Conservation (phyloP, 2,113 vertebrate genomes). For the Cyanoderma ruficeps region DNA sequence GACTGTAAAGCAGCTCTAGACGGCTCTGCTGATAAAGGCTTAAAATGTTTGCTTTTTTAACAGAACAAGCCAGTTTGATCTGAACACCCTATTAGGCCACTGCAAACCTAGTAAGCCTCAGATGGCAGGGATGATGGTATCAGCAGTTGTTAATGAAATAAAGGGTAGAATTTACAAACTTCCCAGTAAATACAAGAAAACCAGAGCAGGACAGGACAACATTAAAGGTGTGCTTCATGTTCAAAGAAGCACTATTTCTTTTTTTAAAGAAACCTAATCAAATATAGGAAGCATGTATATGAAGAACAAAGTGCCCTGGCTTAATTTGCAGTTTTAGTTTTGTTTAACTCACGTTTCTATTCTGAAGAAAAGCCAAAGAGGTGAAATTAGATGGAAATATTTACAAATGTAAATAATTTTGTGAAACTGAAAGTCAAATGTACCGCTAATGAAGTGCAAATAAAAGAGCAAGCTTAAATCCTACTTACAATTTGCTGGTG, state of each 20-base stretch:
- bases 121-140: neutral
- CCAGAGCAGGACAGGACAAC: neutral
- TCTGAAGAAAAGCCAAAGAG: neutral
- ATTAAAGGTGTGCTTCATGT: neutral
- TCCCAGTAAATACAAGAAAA: neutral
- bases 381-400: neutral
- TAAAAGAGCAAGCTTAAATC: neutral
- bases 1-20: neutral
- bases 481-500: neutral
- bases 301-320: neutral
- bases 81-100: neutral
- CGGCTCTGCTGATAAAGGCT: neutral
- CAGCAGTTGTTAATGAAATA: neutral
- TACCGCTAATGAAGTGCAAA: neutral
- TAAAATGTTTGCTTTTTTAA: neutral
- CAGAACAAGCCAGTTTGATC: neutral
- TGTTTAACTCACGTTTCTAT: neutral
- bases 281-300: neutral
- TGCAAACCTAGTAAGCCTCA: neutral
- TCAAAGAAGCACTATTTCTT: neutral
- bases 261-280: neutral
- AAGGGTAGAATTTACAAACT: neutral
- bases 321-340: neutral
- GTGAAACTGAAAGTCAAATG: neutral
- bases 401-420: neutral